phyloP scores from a whole-genome alignment of 23 tunicate species.

The Trididemnum nubilum region DNA sequence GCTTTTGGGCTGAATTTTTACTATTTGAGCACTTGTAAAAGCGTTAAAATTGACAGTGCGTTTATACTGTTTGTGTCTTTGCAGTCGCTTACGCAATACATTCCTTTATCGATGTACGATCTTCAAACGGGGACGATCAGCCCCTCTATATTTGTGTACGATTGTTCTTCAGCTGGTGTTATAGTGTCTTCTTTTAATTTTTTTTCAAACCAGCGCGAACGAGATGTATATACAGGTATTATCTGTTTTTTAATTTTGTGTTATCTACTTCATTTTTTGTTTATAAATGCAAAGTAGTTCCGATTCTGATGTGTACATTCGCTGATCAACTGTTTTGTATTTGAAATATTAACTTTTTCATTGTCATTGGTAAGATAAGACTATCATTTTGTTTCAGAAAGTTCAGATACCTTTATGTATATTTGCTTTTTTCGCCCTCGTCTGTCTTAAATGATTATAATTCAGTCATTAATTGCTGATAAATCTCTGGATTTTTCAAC shows the following conservation, averaged over 20 bases:
- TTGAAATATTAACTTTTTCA: no score
- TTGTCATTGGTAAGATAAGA: no score
- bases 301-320: no score
- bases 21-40: neutral
- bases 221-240: constrained; percentile 80
- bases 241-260: no score
- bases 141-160: constrained; percentile 89
- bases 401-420: no score
- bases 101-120: constrained; percentile 92
- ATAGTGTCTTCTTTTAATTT: constrained; percentile 69
- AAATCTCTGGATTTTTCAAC: neutral
- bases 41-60: no score
- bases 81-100: constrained; percentile 92
- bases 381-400: no score
- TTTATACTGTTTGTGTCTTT: neutral
- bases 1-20: neutral
- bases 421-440: no score
- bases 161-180: constrained; percentile 86
- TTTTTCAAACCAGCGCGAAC: constrained; percentile 69
- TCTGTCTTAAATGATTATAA: no score
- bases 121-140: constrained; percentile 89
- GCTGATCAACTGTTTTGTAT: no score
- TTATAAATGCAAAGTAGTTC: no score
- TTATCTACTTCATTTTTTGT: no score
- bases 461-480: neutral